Conservation (phyloP, 2,888 invertebrate species). For the Silvanus unidentatus region DNA sequence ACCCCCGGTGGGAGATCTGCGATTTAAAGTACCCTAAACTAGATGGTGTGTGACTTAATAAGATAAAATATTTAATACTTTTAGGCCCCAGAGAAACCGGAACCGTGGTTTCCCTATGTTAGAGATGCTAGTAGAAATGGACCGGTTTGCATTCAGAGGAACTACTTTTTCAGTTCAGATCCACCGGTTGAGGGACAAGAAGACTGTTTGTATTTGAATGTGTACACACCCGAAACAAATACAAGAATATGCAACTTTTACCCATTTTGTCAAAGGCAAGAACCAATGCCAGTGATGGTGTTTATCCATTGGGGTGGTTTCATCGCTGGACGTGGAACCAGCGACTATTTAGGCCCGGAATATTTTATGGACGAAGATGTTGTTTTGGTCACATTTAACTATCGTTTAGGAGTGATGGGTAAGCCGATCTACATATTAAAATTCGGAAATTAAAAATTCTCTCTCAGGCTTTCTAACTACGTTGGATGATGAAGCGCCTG, state of each 20-base stretch:
- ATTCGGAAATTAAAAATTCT: background rate
- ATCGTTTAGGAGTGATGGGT: constrained; percentile 43
- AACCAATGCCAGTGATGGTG: constrained; percentile 47
- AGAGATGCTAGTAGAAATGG: constrained; percentile 37
- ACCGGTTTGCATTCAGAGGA: constrained; percentile 46
- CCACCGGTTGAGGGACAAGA: constrained; percentile 43
- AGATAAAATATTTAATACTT: too few relatives aligned
- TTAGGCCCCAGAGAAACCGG: constrained; percentile 25
- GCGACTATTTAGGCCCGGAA: constrained; percentile 46
- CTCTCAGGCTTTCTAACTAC: constrained; percentile 40
- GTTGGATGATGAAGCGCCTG: constrained; percentile 45
- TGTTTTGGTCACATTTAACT: constrained; percentile 48
- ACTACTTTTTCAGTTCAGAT: constrained; percentile 31
- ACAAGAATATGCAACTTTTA: too few relatives aligned
- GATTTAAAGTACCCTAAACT: constrained; percentile 12
- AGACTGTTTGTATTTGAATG: constrained; percentile 50
- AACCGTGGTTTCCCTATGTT: constrained; percentile 22
- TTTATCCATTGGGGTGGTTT: constrained; percentile 52
- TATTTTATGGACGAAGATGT: constrained; percentile 51
- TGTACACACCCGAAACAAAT: constrained; percentile 41
- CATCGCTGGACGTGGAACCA: constrained; percentile 47
- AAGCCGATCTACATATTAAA: too few relatives aligned
- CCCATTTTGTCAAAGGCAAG: too few relatives aligned
- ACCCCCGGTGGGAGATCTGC: constrained; percentile 7
- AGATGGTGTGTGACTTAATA: too few relatives aligned